Conservation (phyloP, 2,888 invertebrate species). For the Vesta saturnalis region DNA sequence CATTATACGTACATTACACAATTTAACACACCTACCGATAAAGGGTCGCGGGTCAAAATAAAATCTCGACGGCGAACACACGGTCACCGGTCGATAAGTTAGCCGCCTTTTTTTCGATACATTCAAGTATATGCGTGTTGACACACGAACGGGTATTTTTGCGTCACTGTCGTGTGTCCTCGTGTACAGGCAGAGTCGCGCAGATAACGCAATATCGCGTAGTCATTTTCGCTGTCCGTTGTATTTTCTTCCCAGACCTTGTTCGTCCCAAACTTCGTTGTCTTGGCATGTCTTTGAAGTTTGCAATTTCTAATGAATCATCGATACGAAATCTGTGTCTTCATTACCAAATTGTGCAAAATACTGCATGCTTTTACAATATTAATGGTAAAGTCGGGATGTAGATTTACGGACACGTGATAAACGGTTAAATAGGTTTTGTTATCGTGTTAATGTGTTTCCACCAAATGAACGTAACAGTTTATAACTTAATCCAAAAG, state of each 20-base stretch:
- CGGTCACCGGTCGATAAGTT: neutral
- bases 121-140: neutral
- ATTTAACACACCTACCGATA: neutral
- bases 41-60: too few species aligned
- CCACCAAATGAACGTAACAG: slow-evolving; percentile 46
- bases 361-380: neutral
- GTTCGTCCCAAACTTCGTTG: neutral
- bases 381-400: neutral
- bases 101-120: too few species aligned
- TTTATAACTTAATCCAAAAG: slow-evolving; percentile 47
- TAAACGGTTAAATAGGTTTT: slow-evolving; percentile 32
- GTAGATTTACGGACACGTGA: slow-evolving; percentile 27
- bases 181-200: too few species aligned
- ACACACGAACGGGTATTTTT: too few species aligned
- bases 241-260: neutral
- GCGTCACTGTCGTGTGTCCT: too few species aligned
- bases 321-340: neutral
- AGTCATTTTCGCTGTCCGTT: too few species aligned
- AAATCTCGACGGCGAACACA: too few species aligned
- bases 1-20: neutral
- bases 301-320: neutral
- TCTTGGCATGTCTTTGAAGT: neutral
- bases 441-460: slow-evolving; percentile 46
- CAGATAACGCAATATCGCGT: too few species aligned
- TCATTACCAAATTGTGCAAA: neutral